Percentiles rank a stretch among this genome's conserved stretches.
Conservation (phyloP, 2,113 vertebrate genomes). For the Mirounga angustirostris region DNA sequence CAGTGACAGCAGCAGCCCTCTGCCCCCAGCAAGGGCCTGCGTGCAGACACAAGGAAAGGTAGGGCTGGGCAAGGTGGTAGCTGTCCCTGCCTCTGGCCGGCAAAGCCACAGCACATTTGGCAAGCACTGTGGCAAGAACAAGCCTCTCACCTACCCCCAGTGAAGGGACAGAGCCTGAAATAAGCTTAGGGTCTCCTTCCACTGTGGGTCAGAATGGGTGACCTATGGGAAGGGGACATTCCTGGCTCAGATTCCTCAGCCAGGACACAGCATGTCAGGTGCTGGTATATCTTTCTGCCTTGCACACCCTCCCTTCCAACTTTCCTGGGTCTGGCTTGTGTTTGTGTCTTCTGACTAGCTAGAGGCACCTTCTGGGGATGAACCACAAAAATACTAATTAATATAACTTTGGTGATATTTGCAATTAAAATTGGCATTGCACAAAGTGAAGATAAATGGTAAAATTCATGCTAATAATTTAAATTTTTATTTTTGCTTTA, state of each 20-base stretch:
- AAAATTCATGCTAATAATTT: background rate
- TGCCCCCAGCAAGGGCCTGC: background rate
- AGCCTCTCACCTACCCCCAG: background rate
- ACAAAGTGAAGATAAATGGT: background rate
- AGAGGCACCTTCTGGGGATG: background rate
- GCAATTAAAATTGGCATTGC: background rate
- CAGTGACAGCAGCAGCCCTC: background rate
- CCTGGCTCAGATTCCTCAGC: background rate
- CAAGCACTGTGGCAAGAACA: background rate
- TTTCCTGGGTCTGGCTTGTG: background rate
- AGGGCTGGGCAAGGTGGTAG: background rate
- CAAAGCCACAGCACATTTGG: background rate
- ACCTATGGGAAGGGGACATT: background rate
- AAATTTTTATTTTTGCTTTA: constrained; percentile 27
- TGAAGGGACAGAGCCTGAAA: background rate
- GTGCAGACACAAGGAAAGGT: background rate
- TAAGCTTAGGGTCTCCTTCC: background rate
- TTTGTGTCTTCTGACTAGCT: constrained; percentile 22
- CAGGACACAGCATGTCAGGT: background rate
- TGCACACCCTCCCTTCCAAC: background rate
- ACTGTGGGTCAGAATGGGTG: background rate
- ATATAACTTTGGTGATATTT: constrained; percentile 5
- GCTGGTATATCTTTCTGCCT: background rate
- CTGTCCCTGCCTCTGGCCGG: too few species aligned
- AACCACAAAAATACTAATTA: background rate